A percentile compares a stretch with the other conserved stretches of the same genome.
These are phyloP conservation scores for Dicerorhinus sumatrensis DNA, from an alignment of 2,113 vertebrate genomes.

Conservation along the genomic window DNA sequence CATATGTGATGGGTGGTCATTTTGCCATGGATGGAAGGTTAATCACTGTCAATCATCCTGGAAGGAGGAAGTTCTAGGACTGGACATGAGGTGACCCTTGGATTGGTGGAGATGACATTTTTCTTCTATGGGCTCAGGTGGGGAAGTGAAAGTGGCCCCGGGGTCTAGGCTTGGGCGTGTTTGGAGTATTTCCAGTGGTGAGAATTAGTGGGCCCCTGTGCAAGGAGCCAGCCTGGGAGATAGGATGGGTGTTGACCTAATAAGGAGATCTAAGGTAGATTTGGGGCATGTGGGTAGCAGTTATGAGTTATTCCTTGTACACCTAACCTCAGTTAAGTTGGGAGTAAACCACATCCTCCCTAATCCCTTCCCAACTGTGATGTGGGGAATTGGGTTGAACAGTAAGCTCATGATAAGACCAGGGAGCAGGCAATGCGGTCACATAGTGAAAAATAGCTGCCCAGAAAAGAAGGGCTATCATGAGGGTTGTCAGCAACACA, in stretches of 20 bases:
- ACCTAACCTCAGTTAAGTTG: background rate
- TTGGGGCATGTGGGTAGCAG: background rate
- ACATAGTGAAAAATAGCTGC: background rate
- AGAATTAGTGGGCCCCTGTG: background rate
- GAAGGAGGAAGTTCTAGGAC: background rate
- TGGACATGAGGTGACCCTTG: background rate
- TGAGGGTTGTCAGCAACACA: background rate
- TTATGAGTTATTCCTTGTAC: background rate
- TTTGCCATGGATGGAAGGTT: background rate
- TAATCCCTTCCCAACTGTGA: background rate
- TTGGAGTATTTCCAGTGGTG: background rate
- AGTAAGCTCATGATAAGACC: background rate
- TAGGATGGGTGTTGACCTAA: background rate
- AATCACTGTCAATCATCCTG: background rate
- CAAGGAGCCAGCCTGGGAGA: background rate
- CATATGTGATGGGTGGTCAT: background rate
- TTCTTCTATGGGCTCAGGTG: background rate
- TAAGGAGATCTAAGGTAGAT: background rate
- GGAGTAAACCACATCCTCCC: background rate
- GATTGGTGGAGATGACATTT: background rate
- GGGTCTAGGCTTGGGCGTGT: background rate
- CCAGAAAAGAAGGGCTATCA: background rate
- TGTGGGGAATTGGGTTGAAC: background rate
- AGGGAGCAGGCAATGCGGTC: accelerated
- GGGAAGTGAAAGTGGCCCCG: background rate